Evolutionary conservation across 1,140 invertebrate genomes (phyloP).

Genomic region (Solen grandis): DNA sequence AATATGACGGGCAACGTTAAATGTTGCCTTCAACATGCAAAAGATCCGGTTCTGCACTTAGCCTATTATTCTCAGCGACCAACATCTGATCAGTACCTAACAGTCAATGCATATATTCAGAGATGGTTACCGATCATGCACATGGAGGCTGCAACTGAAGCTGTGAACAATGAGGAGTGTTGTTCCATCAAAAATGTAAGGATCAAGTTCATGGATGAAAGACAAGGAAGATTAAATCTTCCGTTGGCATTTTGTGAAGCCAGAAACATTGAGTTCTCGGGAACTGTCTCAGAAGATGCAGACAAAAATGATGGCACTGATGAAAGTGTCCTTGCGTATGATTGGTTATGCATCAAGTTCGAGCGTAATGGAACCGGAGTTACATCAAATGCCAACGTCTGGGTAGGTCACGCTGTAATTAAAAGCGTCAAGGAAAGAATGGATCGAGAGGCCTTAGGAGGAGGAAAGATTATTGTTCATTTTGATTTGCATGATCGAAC

Average conservation of each 20-base stretch:
- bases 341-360: constrained; percentile 43
- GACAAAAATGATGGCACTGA: neutral
- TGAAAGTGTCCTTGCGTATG: neutral
- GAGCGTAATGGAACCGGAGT: neutral
- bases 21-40: constrained; percentile 58
- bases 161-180: constrained; percentile 45
- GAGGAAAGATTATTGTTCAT: neutral
- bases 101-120: constrained; percentile 43
- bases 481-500: constrained; percentile 37
- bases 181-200: constrained; percentile 47
- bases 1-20: constrained; percentile 62
- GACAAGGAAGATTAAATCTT: constrained; percentile 45
- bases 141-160: constrained; percentile 63
- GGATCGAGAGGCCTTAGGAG: neutral
- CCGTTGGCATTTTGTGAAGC: constrained; percentile 34
- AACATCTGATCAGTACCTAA: constrained; percentile 30
- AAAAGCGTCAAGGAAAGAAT: constrained; percentile 25
- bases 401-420: constrained; percentile 55
- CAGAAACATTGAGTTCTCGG: constrained; percentile 54
- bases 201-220: constrained; percentile 11
- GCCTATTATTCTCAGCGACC: constrained; percentile 20
- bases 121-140: constrained; percentile 60
- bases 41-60: constrained; percentile 59
- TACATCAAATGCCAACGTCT: neutral
- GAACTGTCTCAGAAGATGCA: constrained; percentile 10